Base-by-base conservation (phyloP, 2,797 vertebrate species). In the Ambastaia sidthimunki region DNA sequence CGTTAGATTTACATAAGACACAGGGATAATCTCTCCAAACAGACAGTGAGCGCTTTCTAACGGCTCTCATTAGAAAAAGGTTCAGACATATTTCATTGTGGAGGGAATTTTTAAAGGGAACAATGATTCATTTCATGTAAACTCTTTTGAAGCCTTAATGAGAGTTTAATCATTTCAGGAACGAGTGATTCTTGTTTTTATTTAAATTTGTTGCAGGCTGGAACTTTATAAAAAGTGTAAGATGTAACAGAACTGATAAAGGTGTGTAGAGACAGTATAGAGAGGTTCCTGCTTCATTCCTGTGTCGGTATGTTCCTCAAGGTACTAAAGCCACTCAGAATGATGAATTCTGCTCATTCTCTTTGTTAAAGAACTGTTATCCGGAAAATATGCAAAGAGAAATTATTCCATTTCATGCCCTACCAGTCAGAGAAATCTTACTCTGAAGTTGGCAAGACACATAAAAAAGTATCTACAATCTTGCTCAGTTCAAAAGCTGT, bases 81-180 rank as follows among this genome's bases (percentile, higher is more conserved):
- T 81, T 78, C 70, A 80, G 77, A 48, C 63, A 59, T 72, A 73
- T 78, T 84, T 87, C 85, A 89, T 87, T 83, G 85, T 74, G 18
- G 47, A 79, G 47, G 7, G 70, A 55, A 83, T 87, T 86, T 87
- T 71, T 82, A 80, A 82, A 80, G 28, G 83, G 82, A 87, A 62
- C 84, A 85, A 83, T 63, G 16, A 86, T 78, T 54, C n/a, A n/a
- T n/a, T n/a, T n/a, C n/a, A n/a, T n/a, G n/a, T 82, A 82, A 76
- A 87, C 86, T 84, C 44, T 75, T 52, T 81, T 7, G 0, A 80
- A 62, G 16, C 16, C 73, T 60, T 6, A 4, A 6, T 37, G 5
- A 37, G 7, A n/a, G n/a, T n/a, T n/a, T n/a, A n/a, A 37, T 37
- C 2, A 37, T 37, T 37, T 37, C 34, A 37, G 34, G 34, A 37